Evolutionary conservation across 2,888 invertebrate species (phyloP), one percentile per base, ranked within the genome.

Genomic region (Nesidiocoris tenuis): DNA sequence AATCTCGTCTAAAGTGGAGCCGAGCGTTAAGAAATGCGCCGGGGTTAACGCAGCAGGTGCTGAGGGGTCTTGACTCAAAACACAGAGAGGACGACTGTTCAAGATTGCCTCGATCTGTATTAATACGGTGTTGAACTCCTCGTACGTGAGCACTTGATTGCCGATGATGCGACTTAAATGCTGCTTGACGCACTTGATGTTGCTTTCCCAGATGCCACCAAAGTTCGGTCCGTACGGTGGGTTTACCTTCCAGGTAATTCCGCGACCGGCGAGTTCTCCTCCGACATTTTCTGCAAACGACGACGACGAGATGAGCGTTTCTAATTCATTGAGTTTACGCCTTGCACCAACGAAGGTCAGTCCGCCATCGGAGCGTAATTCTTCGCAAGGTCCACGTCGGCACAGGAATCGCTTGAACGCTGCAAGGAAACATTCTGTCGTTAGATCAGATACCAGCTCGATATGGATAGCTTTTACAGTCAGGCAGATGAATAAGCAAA

Each of bases 221-320:
- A 74, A 76, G 54, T 78, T 66, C 81, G 81, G 21, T 80, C 72
- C 0, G 80, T 81, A 2, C 79, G 80, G 0, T 81, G 80, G 0
- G 59, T 55, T 72, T 55, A 71, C 63, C 21, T 39, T n/a, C 59
- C 74, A 76, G 17, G 54, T 17, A 16, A 76, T 61, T 18, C 18
- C 74, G 12, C 23, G 24, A n/a, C n/a, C n/a, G n/a, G n/a, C n/a
- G n/a, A n/a, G n/a, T n/a, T n/a, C n/a, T n/a, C n/a, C n/a, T n/a
- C n/a, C n/a, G n/a, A n/a, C n/a, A n/a, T n/a, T n/a, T n/a, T n/a
- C n/a, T n/a, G n/a, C n/a, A n/a, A n/a, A n/a, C n/a, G n/a, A n/a
- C n/a, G n/a, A n/a, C n/a, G n/a, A n/a, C n/a, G n/a, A n/a, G n/a
- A n/a, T n/a, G n/a, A n/a, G n/a, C n/a, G n/a, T n/a, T n/a, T n/a